Percentiles rank a stretch among this genome's conserved stretches.
Evolutionary conservation across 2,888 invertebrate genomes (phyloP).

Genomic region (Ditylenchus weischeri): DNA sequence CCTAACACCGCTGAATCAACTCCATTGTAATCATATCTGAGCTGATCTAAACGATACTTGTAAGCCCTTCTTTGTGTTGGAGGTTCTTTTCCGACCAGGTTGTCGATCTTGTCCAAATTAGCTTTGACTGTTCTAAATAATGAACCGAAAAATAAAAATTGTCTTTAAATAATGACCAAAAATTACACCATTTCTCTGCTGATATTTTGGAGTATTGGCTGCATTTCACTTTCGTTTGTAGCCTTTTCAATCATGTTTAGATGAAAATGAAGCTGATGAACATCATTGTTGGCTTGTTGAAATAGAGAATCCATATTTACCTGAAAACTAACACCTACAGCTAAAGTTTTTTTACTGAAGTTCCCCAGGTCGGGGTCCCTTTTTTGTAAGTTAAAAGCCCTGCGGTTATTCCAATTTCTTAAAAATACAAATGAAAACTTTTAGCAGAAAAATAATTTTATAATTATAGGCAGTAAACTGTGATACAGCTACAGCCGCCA

Average conservation of each 20-base stretch:
- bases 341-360: no score
- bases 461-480: no score
- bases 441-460: no score
- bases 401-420: no score
- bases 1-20: conserved; percentile 40
- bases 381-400: no score
- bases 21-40: conserved; percentile 44
- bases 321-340: no score
- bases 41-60: conserved; percentile 44
- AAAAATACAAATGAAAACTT: no score
- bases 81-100: conserved; percentile 45
- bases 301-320: conserved; percentile 49
- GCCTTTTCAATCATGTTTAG: conserved; percentile 45
- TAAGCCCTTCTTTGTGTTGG: conserved; percentile 40
- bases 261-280: conserved; percentile 45
- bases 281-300: conserved; percentile 45
- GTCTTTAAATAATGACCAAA: not conserved
- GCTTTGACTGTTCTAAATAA: conserved; percentile 38
- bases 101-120: conserved; percentile 34
- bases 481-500: no score
- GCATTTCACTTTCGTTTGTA: conserved; percentile 49
- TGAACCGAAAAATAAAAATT: not conserved
- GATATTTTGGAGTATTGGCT: conserved; percentile 44
- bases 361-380: no score
- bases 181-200: conserved; percentile 46